A percentile compares a stretch with the other conserved stretches of the same genome.
Evolutionary conservation across 2,888 invertebrate genomes (phyloP).

Genomic region (Dione vanillae): DNA sequence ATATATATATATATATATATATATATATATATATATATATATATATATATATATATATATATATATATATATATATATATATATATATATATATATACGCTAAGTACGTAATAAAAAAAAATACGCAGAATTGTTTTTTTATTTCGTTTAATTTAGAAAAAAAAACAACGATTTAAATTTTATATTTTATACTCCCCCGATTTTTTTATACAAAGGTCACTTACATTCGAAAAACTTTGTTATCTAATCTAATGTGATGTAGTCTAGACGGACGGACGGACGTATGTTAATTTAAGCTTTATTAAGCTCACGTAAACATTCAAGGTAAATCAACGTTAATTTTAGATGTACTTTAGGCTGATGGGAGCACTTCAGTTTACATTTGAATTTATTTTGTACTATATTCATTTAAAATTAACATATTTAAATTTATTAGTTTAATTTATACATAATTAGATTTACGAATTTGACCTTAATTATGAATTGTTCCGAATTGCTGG

Average conservation of each 20-base stretch:
- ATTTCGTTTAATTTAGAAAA: too few species aligned
- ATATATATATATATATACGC: too few species aligned
- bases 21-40: too few species aligned
- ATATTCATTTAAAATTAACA: neutral
- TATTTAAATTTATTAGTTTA: neutral
- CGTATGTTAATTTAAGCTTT: constrained; percentile 10
- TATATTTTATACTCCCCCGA: too few species aligned
- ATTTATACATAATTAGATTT: neutral
- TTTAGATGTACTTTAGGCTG: neutral
- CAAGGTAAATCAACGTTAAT: constrained; percentile 2
- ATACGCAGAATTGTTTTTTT: too few species aligned
- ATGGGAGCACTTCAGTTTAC: constrained; percentile 8
- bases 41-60: too few species aligned
- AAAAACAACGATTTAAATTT: too few species aligned
- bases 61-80: too few species aligned
- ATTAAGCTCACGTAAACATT: constrained; percentile 14
- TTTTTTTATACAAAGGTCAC: too few species aligned
- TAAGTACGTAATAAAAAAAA: too few species aligned
- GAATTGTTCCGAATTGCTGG: neutral
- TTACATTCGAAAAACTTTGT: neutral
- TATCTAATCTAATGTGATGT: neutral
- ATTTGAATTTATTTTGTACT: neutral
- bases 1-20: too few species aligned
- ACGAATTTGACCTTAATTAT: neutral
- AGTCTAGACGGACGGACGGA: constrained; percentile 8